Percentiles rank a stretch among this genome's conserved stretches.
Conservation (phyloP, 2,888 invertebrate species). For the Augochlorella aurata region DNA sequence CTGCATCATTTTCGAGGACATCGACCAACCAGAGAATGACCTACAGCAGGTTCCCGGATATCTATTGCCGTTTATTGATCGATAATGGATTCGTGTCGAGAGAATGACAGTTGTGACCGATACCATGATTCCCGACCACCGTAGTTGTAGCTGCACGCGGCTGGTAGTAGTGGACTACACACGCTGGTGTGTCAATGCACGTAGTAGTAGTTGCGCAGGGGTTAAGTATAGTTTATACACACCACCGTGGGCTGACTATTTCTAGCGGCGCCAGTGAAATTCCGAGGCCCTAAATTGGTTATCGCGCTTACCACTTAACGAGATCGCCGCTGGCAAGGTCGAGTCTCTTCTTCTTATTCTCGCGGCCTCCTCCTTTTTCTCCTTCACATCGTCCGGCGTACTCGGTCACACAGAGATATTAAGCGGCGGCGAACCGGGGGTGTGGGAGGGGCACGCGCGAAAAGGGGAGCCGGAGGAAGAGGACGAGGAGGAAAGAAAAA, state of each 20-base stretch:
- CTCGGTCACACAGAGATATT: slow-evolving; percentile 44
- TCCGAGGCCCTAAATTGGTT: slow-evolving; percentile 80
- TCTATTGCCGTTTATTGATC: not conserved
- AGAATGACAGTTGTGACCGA: not conserved
- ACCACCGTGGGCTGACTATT: slow-evolving; percentile 73
- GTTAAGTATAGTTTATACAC: slow-evolving; percentile 71
- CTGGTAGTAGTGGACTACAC: not conserved
- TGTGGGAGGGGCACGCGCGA: not conserved
- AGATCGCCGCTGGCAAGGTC: slow-evolving; percentile 74
- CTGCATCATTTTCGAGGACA: not conserved
- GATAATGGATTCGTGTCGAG: not conserved
- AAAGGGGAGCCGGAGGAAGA: slow-evolving; percentile 1
- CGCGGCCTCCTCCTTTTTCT: slow-evolving; percentile 43
- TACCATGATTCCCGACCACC: not conserved
- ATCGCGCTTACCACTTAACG: slow-evolving; percentile 75
- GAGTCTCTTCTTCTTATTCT: slow-evolving; percentile 62
- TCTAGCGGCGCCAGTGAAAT: slow-evolving; percentile 78
- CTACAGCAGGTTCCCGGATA: not conserved
- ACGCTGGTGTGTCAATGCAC: slow-evolving; percentile 17
- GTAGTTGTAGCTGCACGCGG: slow-evolving; percentile 22
- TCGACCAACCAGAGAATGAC: not conserved
- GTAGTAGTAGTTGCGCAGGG: slow-evolving; percentile 54
- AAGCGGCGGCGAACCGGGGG: slow-evolving; percentile 9
- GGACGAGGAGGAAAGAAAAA: slow-evolving; percentile 31
- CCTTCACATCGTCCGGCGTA: slow-evolving; percentile 37